Evolutionary conservation across 35 echinoderm and acorn worm species (phyloP).

Genomic region (Heliocidaris erythrogramma): DNA sequence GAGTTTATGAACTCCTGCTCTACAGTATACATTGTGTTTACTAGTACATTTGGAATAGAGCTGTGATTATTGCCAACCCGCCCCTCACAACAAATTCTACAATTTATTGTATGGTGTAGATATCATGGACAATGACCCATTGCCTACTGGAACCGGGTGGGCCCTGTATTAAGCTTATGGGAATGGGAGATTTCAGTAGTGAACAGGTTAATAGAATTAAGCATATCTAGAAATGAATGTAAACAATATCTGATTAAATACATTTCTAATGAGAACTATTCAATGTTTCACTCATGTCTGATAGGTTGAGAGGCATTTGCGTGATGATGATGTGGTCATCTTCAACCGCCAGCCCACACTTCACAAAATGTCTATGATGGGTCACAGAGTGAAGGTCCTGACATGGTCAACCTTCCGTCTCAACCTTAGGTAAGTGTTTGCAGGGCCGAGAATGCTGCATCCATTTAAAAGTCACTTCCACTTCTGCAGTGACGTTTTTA

Average conservation of each 20-base stretch:
- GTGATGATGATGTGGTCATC: constrained; percentile 93
- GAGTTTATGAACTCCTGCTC: no score
- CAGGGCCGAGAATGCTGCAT: background rate
- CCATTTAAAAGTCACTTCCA: background rate
- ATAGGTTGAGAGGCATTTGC: constrained; percentile 91
- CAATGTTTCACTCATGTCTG: background rate
- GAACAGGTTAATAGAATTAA: no score
- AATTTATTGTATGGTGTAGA: background rate
- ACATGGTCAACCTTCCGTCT: constrained; percentile 97
- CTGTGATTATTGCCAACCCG: no score
- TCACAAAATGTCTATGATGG: constrained; percentile 99
- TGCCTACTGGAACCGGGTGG: no score
- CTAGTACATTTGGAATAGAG: no score
- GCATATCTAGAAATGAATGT: background rate
- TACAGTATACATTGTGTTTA: no score
- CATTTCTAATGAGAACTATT: no score
- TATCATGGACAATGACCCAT: background rate
- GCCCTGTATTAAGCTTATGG: no score
- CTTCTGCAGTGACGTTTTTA: no score
- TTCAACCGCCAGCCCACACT: constrained; percentile 98
- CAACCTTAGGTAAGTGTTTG: constrained; percentile 75
- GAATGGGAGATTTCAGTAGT: no score
- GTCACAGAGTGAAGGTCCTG: constrained; percentile 95
- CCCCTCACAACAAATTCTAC: no score
- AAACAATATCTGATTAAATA: background rate